These are phyloP conservation scores for Pharmacophagus antenor DNA, from an alignment of 2,888 invertebrate genomes.

Conservation along the genomic window DNA sequence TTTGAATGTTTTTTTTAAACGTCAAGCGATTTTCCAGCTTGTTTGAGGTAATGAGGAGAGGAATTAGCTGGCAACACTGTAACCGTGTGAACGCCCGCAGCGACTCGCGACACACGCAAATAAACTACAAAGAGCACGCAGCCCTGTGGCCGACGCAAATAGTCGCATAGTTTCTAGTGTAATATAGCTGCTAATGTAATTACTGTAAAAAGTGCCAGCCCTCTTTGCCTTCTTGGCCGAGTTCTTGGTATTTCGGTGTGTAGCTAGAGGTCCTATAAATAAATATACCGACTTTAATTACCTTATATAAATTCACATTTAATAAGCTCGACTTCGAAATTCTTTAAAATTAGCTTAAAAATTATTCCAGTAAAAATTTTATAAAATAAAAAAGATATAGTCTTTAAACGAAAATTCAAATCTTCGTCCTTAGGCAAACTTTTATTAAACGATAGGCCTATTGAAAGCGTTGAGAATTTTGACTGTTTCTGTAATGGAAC, in stretches of 20 bases:
- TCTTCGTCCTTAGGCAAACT: too few relatives aligned
- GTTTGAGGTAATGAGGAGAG: constrained; percentile 27
- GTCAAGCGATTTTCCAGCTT: constrained; percentile 22
- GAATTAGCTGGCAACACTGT: constrained; percentile 36
- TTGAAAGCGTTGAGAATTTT: too few relatives aligned
- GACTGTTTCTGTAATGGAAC: too few relatives aligned
- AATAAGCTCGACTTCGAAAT: neutral
- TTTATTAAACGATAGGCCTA: too few relatives aligned
- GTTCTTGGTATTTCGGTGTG: constrained; percentile 21
- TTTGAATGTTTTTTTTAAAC: constrained; percentile 12
- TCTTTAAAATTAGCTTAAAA: neutral
- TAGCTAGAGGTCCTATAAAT: constrained; percentile 24
- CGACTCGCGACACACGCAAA: constrained; percentile 73
- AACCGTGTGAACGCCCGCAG: constrained; percentile 68
- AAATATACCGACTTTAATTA: constrained; percentile 20
- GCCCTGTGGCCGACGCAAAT: constrained; percentile 50
- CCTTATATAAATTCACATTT: neutral
- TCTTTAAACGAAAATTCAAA: too few relatives aligned
- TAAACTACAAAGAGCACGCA: constrained; percentile 51
- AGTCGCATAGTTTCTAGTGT: constrained; percentile 48
- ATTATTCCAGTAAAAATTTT: neutral
- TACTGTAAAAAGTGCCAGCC: constrained; percentile 45
- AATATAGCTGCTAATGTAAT: constrained; percentile 43
- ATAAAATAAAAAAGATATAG: neutral
- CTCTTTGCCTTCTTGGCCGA: constrained; percentile 17